Percentiles rank a stretch among this genome's conserved stretches.
Evolutionary conservation across 2,113 vertebrate species (phyloP).

Genomic region (Poeciliopsis prolifica): DNA sequence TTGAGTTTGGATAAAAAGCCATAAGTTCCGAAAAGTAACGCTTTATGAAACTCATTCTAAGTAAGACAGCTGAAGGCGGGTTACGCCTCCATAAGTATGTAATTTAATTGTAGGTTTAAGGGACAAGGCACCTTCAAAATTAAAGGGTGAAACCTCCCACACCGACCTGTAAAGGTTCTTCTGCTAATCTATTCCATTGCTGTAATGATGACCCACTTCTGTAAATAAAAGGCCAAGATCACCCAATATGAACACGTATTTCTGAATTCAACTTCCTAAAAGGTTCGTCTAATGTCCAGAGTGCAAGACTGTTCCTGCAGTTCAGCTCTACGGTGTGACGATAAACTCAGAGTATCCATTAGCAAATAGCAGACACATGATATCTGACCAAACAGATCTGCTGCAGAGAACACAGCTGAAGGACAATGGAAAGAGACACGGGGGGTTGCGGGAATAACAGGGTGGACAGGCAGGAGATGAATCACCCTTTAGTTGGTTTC

Average conservation of each 20-base stretch:
- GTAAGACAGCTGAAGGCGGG: constrained; percentile 13
- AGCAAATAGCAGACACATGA: constrained; percentile 57
- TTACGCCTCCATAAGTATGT: constrained; percentile 1
- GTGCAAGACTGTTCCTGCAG: constrained; percentile 19
- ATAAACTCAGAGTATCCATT: constrained; percentile 47
- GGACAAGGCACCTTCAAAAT: constrained; percentile 18
- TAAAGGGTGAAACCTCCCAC: constrained; percentile 22
- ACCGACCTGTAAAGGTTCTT: not conserved
- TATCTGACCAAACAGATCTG: constrained; percentile 58
- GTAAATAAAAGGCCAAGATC: not conserved
- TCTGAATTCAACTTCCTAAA: constrained; percentile 8
- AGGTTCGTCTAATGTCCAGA: not conserved
- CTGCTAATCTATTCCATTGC: not conserved
- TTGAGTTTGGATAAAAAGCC: not conserved
- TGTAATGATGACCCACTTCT: not conserved
- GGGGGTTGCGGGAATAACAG: constrained; percentile 8
- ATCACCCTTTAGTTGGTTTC: constrained; percentile 50
- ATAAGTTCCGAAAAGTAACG: not conserved
- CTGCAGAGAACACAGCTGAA: constrained; percentile 56
- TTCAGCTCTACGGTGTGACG: constrained; percentile 12
- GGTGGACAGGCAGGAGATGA: constrained; percentile 13
- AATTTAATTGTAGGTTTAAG: constrained; percentile 43
- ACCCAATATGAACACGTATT: not conserved
- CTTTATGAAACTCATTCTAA: constrained; percentile 13
- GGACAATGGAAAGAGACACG: constrained; percentile 57